Base-by-base conservation (phyloP, 2,113 vertebrate genomes). In the Onychostruthus taczanowskii region DNA sequence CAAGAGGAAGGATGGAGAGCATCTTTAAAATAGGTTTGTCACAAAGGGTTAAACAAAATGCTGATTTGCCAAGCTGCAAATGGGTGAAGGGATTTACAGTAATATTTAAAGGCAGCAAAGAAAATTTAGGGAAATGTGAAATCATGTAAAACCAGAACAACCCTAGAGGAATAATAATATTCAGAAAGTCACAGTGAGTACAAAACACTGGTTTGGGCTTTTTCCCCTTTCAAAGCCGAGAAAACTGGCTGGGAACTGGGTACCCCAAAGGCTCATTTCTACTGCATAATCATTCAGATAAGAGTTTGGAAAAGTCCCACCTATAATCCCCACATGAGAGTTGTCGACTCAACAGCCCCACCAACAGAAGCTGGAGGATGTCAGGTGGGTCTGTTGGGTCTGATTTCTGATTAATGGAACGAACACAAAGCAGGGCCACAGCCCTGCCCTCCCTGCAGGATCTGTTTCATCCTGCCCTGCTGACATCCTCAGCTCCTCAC, bases 21-120 rank as follows among this genome's bases (percentile, higher is more conserved):
- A 0, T 46, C 37, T 79, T 91, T 50, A 77, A 85, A 76, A 64
- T 30, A 37, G 59, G 55, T 76, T 84, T 76, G 63, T 73, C 67
- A 69, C 62, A 95, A 91, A 95, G 78, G 67, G 89, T 95, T 95
- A 96, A 96, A 79, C 53, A 76, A 78, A 85, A 95, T 91, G 82
- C 59, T 64, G 89, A 76, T 91, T 77, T 93, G 44, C 75, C 28
- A 33, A 63, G 69, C 76, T 93, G 49, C 52, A 79, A 75, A 56
- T 16, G 44, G 61, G 35, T 84, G 84, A 90, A 82, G 56, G 73
- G 72, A 89, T 92, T 93, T 93, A 63, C 43, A 77, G 55, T 47
- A 70, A 63, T 39, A 20, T 84, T 90, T 74, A 83, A 80, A 90
- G 35, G 64, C 75, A 52, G 80, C 5, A 0, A 78, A 83, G 88